Conservation (phyloP, 2,797 vertebrate species). For the Tarsius wallacei region DNA sequence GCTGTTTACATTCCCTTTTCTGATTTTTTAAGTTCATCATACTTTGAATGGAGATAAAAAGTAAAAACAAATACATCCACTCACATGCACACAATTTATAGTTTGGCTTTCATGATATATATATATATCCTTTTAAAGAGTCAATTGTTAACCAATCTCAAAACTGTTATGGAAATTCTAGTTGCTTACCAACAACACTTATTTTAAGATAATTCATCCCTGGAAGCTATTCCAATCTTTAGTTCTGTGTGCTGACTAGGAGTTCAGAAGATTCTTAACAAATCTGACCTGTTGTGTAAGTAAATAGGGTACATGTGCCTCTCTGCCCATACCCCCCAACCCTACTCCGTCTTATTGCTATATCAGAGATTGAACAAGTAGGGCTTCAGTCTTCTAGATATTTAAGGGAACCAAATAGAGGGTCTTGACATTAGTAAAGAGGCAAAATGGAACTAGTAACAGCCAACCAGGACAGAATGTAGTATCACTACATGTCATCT, state of each 20-base stretch:
- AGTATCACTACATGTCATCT: background rate
- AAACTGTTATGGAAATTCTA: constrained; percentile 62
- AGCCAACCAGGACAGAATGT: constrained; percentile 39
- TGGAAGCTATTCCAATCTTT: constrained; percentile 51
- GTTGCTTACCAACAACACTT: constrained; percentile 51
- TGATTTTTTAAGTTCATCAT: constrained; percentile 98
- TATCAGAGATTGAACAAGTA: background rate
- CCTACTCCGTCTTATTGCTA: constrained; percentile 3
- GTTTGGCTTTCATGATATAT: constrained; percentile 52
- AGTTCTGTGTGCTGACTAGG: constrained; percentile 25
- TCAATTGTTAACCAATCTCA: constrained; percentile 42
- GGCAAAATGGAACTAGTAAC: constrained; percentile 31
- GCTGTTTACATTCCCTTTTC: constrained; percentile 98
- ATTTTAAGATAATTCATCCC: constrained; percentile 70
- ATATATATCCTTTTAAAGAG: constrained; percentile 61
- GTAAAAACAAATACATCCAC: constrained; percentile 1
- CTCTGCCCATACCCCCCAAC: background rate
- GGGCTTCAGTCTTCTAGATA: constrained; percentile 54
- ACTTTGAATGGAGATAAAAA: constrained; percentile 94
- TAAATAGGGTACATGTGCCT: background rate
- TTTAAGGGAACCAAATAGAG: constrained; percentile 48
- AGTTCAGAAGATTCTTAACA: constrained; percentile 12
- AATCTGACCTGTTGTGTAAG: constrained; percentile 50
- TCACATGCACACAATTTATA: constrained; percentile 64
- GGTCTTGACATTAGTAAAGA: constrained; percentile 56